These are phyloP conservation scores for Drosophila chauvacae DNA, from an alignment of 1,140 invertebrate genomes.

Conservation along the genomic window DNA sequence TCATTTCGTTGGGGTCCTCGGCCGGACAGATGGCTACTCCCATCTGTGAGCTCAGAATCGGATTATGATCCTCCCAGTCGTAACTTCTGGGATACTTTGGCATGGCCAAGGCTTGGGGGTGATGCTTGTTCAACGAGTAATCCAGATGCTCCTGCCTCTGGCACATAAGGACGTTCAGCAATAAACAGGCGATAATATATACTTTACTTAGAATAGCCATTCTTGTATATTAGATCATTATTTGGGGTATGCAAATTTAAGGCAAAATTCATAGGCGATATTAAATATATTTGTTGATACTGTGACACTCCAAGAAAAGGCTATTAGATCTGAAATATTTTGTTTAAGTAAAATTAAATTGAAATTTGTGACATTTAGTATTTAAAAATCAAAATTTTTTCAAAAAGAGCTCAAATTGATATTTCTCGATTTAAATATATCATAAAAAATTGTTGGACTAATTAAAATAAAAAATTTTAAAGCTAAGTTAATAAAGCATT, in stretches of 20 bases:
- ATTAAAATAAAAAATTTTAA: too few relatives aligned
- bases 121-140: not conserved
- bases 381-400: too few relatives aligned
- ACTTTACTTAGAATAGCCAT: not conserved
- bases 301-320: not conserved
- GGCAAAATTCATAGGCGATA: not conserved
- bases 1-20: constrained; percentile 18
- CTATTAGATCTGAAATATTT: not conserved
- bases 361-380: too few relatives aligned
- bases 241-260: not conserved
- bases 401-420: too few relatives aligned
- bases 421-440: too few relatives aligned
- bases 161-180: not conserved
- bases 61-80: not conserved
- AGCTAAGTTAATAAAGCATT: too few relatives aligned
- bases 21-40: constrained; percentile 18
- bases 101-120: not conserved
- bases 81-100: not conserved
- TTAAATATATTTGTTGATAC: not conserved
- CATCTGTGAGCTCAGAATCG: not conserved
- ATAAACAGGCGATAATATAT: not conserved
- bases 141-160: not conserved
- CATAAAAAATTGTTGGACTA: too few relatives aligned
- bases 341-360: too few relatives aligned
- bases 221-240: not conserved